A percentile compares a stretch with the other conserved stretches of the same genome.
These are phyloP conservation scores for Suncus etruscus DNA, from an alignment of 2,113 vertebrate species.

Conservation along the genomic window DNA sequence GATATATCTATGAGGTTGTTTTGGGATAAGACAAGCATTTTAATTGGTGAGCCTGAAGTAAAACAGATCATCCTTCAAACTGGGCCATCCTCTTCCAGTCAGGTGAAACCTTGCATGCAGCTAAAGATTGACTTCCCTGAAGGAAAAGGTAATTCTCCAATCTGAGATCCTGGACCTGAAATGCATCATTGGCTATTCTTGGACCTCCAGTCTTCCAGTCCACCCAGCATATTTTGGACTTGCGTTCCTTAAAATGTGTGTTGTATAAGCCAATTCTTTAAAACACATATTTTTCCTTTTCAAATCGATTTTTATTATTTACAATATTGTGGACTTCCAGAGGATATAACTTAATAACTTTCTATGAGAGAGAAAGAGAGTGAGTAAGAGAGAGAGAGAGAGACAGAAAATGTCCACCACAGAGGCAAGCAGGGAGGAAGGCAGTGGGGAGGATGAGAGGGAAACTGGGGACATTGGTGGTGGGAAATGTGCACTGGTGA, in stretches of 20 bases:
- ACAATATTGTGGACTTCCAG: no score
- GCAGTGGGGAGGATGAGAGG: no score
- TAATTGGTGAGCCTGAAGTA: background rate
- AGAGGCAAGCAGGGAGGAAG: no score
- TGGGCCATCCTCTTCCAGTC: background rate
- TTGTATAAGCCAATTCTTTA: background rate
- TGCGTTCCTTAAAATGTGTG: background rate
- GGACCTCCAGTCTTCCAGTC: background rate
- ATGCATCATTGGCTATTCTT: background rate
- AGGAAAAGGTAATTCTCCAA: background rate
- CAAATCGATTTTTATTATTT: no score
- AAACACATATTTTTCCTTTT: no score
- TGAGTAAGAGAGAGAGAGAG: no score
- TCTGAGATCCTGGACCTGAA: background rate
- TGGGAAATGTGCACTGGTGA: no score
- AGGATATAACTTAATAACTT: no score
- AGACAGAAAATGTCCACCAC: no score
- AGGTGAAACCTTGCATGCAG: background rate
- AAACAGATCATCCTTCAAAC: background rate
- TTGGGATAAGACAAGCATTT: background rate
- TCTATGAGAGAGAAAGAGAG: no score
- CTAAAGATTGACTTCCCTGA: background rate
- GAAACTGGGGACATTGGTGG: no score
- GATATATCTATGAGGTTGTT: constrained; percentile 11
- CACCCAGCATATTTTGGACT: background rate